phyloP scores from a whole-genome alignment of 1,140 invertebrate species.

The Heterodera schachtii region DNA sequence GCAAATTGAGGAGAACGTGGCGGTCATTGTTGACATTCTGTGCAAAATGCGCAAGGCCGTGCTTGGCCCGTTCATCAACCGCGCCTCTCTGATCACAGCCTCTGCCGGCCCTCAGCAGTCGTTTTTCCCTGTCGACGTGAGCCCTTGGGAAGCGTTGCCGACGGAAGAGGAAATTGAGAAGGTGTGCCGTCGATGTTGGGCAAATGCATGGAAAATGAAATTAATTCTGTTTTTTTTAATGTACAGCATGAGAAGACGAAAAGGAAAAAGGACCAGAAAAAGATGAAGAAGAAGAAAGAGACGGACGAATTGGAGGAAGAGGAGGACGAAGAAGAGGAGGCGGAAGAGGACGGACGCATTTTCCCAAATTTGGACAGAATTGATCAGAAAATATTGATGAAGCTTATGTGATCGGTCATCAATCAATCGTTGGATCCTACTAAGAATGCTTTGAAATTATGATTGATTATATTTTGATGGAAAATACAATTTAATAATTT shows the following conservation, averaged over 20 bases:
- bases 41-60: constrained; percentile 59
- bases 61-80: constrained; percentile 61
- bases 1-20: constrained; percentile 58
- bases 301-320: background rate
- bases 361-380: background rate
- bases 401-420: constrained; percentile 6
- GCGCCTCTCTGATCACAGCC: constrained; percentile 56
- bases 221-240: background rate
- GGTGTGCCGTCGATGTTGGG: constrained; percentile 36
- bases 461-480: too few relatives aligned
- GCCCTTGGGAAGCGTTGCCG: constrained; percentile 50
- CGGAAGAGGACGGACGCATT: background rate
- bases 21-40: constrained; percentile 48
- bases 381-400: background rate
- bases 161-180: constrained; percentile 62
- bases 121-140: constrained; percentile 53
- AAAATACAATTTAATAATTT: too few relatives aligned
- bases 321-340: constrained; percentile 1
- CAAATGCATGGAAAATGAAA: constrained; percentile 3
- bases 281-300: constrained; percentile 2
- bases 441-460: too few relatives aligned
- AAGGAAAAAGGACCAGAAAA: constrained; percentile 23
- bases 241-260: constrained; percentile 3
- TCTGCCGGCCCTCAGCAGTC: constrained; percentile 40
- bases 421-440: background rate